Conservation (phyloP, 2,797 vertebrate genomes). For the Graptemys geographica region DNA sequence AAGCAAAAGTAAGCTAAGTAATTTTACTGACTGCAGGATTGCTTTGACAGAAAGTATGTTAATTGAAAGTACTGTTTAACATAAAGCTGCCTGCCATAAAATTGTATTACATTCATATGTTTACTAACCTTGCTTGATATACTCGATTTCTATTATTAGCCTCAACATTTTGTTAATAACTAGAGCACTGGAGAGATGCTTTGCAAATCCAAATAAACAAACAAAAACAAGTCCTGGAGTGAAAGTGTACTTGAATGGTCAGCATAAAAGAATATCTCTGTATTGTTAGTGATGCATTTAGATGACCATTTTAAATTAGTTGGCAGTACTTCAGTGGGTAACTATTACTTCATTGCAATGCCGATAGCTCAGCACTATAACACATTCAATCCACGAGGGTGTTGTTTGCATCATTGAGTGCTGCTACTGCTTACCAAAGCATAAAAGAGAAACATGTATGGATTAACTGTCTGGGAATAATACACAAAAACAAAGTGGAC, state of each 20-base stretch:
- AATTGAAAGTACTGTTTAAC: constrained; percentile 67
- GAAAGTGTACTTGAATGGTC: constrained; percentile 37
- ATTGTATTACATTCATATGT: constrained; percentile 70
- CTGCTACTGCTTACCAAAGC: constrained; percentile 10
- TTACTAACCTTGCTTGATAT: constrained; percentile 69
- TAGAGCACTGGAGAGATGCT: constrained; percentile 62
- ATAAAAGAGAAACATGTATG: neutral
- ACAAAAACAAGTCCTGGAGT: neutral
- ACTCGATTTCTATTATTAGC: constrained; percentile 74
- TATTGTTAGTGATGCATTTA: constrained; percentile 7
- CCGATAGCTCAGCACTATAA: neutral
- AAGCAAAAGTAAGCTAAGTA: constrained; percentile 47
- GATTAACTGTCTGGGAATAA: constrained; percentile 39
- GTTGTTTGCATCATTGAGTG: constrained; percentile 36
- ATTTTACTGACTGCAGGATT: constrained; percentile 55
- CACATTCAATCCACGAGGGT: fast-evolving
- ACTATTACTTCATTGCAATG: neutral
- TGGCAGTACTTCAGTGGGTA: neutral
- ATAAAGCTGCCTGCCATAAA: constrained; percentile 64
- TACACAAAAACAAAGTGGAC: constrained; percentile 15
- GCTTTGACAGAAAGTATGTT: constrained; percentile 57
- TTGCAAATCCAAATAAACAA: constrained; percentile 71
- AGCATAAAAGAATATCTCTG: neutral
- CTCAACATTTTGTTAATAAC: constrained; percentile 61
- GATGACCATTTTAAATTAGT: constrained; percentile 35